Percentiles rank a stretch among this genome's conserved stretches.
Evolutionary conservation across 1,140 invertebrate species (phyloP).

Genomic region (Cydia fagiglandana): DNA sequence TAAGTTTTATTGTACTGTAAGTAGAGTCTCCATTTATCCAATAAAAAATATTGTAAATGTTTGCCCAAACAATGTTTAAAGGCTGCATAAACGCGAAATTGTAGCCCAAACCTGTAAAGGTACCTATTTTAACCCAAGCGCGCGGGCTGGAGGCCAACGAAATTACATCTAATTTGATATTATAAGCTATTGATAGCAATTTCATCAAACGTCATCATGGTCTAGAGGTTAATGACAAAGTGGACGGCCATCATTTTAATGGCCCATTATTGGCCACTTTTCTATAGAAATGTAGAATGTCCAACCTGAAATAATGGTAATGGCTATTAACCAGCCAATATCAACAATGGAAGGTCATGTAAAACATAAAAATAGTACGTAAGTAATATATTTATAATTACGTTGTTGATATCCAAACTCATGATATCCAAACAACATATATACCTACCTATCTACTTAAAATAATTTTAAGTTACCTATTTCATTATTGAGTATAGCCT

Average conservation of each 20-base stretch:
- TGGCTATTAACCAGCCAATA: conserved; percentile 8
- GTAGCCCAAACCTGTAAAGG: not conserved
- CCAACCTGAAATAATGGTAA: conserved; percentile 12
- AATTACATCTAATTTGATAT: conserved; percentile 25
- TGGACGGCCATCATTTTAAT: conserved; percentile 19
- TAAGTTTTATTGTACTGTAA: too few species aligned
- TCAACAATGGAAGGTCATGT: conserved; percentile 11
- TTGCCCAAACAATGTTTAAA: too few species aligned
- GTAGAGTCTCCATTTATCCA: too few species aligned
- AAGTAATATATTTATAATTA: not conserved
- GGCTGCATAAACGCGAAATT: not conserved
- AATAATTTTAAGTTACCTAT: too few species aligned
- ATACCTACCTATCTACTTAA: too few species aligned
- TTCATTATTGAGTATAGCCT: too few species aligned
- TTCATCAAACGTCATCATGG: conserved; percentile 26
- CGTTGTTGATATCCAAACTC: too few species aligned
- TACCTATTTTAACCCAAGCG: not conserved
- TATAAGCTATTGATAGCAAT: conserved; percentile 17
- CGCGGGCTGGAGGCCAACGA: not conserved
- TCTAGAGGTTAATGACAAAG: conserved; percentile 31
- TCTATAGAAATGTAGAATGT: conserved; percentile 12
- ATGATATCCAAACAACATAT: too few species aligned
- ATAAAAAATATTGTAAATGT: too few species aligned
- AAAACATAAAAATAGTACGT: not conserved
- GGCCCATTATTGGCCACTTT: conserved; percentile 22